Base-by-base conservation (phyloP, 1,140 invertebrate genomes). In the Drosophila trapezifrons region DNA sequence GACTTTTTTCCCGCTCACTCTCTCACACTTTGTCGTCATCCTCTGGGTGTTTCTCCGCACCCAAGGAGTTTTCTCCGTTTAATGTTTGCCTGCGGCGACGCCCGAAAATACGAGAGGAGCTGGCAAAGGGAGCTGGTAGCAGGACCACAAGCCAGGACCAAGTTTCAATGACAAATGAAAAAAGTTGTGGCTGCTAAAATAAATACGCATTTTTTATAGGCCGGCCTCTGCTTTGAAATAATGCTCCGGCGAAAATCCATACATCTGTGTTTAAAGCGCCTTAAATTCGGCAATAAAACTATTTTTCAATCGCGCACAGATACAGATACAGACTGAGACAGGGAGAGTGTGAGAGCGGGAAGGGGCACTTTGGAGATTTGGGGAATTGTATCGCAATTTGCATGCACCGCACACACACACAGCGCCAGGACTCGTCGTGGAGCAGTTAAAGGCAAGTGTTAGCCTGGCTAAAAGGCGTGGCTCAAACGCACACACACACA, bases 121-220 rank as follows among this genome's bases (percentile, higher is more conserved):
- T 40, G 59, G 59, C 47, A 62, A 42, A 38, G 15, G 42, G 20
- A 25, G 18, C 15, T 10, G 59, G 12, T 5, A 25, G 27, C 52
- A 51, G 65, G 27, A 65, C 51, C 45, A 59, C 60, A 65, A 43
- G 51, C 51, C 51, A 18, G 49, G 84, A 87, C 84, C 76, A 87
- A 87, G 80, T 87, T 87, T 87, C 80, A 87, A 89, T 87, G 84
- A 87, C 84, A 87, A 89, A 87, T 89, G 84, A 89, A 89, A 89
- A 87, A 87, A 87, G 84, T 87, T 87, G 63, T 46, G 56, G 56
- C 64, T 77, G 74, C 58, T 74, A 64, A 80, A 87, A 87, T 87
- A 87, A 87, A 87, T 89, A 89, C 73, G 58, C 63, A 78, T 65
- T 89, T 87, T 90, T 87, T 87, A 89, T 84, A 84, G 84, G 70